phyloP scores from a whole-genome alignment of 2,113 vertebrate genomes.

The Heptranchias perlo region DNA sequence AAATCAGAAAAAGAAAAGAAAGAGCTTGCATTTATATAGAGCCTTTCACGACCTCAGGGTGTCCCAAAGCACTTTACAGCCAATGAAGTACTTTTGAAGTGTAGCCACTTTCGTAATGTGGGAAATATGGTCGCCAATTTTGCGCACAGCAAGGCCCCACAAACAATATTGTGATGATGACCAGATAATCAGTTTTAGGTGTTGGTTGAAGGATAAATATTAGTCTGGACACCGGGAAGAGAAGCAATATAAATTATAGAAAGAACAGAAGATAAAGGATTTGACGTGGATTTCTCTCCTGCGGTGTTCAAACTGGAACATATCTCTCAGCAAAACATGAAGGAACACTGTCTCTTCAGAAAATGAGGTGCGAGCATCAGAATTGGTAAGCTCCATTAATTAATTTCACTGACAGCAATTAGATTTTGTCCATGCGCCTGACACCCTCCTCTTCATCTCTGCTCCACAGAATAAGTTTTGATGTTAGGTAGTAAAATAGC shows the following conservation, averaged over 20 bases:
- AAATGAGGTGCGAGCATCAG: too few species aligned
- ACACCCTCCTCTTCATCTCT: too few species aligned
- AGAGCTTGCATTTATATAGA: background rate
- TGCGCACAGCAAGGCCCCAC: background rate
- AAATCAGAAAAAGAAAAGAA: background rate
- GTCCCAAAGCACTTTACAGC: background rate
- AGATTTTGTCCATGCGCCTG: too few species aligned
- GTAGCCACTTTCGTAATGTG: background rate
- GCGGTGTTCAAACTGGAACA: background rate
- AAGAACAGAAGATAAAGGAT: background rate
- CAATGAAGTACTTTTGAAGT: background rate
- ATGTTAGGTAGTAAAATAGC: too few species aligned
- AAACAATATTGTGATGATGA: background rate
- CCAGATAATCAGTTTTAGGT: background rate
- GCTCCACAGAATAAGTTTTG: too few species aligned
- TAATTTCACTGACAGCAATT: too few species aligned
- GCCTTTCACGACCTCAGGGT: too few species aligned
- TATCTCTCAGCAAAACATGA: background rate
- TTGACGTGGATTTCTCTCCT: background rate
- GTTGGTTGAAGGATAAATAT: background rate
- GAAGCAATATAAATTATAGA: background rate
- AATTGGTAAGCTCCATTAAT: too few species aligned
- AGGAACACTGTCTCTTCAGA: background rate
- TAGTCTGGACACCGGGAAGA: background rate
- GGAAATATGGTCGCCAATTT: background rate